Conservation (phyloP, 2,113 vertebrate species). For the Indicator indicator region DNA sequence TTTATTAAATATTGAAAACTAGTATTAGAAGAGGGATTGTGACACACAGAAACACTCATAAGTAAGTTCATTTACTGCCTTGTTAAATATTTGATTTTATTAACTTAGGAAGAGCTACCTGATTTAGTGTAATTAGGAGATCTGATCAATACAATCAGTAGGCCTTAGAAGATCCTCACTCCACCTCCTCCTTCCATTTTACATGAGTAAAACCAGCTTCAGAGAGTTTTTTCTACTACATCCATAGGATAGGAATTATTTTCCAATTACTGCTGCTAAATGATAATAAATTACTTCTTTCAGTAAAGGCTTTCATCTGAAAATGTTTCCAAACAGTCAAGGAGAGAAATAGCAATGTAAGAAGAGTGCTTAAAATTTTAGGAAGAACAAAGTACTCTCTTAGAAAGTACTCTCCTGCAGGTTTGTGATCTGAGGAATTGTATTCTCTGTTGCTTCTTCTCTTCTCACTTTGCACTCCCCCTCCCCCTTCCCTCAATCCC, state of each 20-base stretch:
- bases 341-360: neutral
- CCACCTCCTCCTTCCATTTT: neutral
- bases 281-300: neutral
- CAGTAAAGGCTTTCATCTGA: neutral
- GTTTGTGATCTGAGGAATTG: neutral
- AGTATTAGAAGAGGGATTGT: neutral
- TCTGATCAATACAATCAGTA: neutral
- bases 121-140: neutral
- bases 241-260: neutral
- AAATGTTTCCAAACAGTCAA: neutral
- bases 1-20: constrained; percentile 21
- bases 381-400: neutral
- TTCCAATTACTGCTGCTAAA: neutral
- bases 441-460: neutral
- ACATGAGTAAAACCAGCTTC: neutral
- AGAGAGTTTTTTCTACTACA: neutral
- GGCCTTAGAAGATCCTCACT: neutral
- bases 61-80: neutral
- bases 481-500: accelerated
- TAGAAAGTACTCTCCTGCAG: neutral
- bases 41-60: neutral
- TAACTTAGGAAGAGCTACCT: neutral
- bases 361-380: neutral
- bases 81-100: neutral
- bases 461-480: neutral